These are phyloP conservation scores for Coendou prehensilis DNA, from an alignment of 2,797 vertebrate genomes.

Conservation along the genomic window DNA sequence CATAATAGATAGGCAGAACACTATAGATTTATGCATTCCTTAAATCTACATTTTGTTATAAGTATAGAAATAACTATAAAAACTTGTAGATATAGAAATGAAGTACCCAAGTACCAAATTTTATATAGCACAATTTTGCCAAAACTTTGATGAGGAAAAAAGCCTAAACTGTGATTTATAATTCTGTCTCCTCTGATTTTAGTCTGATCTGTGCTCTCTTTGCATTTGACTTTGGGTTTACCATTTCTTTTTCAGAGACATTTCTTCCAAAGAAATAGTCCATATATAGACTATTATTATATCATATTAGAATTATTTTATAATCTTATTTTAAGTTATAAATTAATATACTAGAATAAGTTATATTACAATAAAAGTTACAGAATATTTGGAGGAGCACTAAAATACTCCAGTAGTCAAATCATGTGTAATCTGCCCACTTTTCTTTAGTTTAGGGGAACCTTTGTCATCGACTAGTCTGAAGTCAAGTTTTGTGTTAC, in stretches of 20 bases:
- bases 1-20: not conserved
- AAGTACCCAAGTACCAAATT: not conserved
- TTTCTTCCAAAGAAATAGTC: not conserved
- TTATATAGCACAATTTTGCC: not conserved
- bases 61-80: not conserved
- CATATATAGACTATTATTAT: not conserved
- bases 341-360: not conserved
- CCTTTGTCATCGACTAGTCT: not conserved
- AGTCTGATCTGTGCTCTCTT: not conserved
- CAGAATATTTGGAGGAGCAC: not conserved
- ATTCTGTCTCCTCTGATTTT: not conserved
- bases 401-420: not conserved
- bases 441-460: not conserved
- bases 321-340: not conserved
- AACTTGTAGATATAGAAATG: not conserved
- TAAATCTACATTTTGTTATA: constrained; percentile 40
- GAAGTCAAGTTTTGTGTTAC: not conserved
- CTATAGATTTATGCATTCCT: not conserved
- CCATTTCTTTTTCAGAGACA: not conserved
- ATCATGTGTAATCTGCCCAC: not conserved
- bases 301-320: not conserved
- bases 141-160: not conserved
- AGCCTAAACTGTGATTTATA: not conserved
- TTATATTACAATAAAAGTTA: not conserved
- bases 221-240: not conserved